Evolutionary conservation across 1,140 invertebrate genomes (phyloP), one percentile per base, ranked within the genome.

Genomic region (Caerostris darwini): DNA sequence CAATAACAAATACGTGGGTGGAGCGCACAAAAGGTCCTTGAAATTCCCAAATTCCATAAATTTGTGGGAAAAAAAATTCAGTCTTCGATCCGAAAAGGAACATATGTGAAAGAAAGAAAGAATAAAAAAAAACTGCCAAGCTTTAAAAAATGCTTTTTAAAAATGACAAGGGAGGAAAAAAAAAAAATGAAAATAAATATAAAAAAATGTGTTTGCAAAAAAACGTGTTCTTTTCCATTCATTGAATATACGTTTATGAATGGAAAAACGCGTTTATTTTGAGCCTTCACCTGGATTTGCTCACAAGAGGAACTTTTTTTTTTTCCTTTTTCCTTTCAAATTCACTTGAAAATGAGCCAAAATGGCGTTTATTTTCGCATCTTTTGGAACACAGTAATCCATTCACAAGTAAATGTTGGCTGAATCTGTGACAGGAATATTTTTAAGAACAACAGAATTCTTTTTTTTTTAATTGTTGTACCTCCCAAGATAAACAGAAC

Each of bases 221-320:
- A 88, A 88, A 54, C 59, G 59, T 64, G 17, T 53, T 83, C 50
- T 88, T 81, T n/a, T 67, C 86, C 86, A 88, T 88, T 88, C 58
- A 88, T 17, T 7, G 7, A 88, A 88, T 57, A 3, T 64, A 88
- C 34, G 54, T n/a, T 90, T 50, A 90, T 90, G 88, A 90, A 90
- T 90, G 88, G 67, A 71, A 71, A 8, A 12, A 17, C 69, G n/a
- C 53, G 67, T 90, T 77, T 90, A 90, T 90, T 90, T 90, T 58
- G 50, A 58, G 88, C 88, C 88, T 90, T 90, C 88, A 90, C 88
- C 88, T 90, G 88, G 88, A 71, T 90, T 90, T 58, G 57, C 86
- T 69, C 88, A 90, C 88, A 53, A 61, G 19, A n/a, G n/a, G n/a
- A 10, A 50, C 12, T 50, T 12, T 14, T 77, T 14, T 77, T 88